Evolutionary conservation across 2,888 invertebrate species (phyloP).

Genomic region (Drosophila nr. perissopoda): DNA sequence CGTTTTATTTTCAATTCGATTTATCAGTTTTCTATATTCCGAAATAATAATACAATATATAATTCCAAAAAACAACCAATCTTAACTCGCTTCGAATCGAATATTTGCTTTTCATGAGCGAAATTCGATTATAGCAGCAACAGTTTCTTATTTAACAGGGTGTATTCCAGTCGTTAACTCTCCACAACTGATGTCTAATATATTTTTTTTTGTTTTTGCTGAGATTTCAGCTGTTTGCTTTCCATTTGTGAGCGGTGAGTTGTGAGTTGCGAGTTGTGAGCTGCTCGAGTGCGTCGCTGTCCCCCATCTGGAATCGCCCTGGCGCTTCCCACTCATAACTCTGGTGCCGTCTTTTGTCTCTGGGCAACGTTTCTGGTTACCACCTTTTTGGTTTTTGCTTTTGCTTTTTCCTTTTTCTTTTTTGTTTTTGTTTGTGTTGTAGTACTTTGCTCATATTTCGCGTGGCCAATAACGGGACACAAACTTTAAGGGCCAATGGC

Average conservation of each 20-base stretch:
- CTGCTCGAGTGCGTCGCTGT: conserved; percentile 41
- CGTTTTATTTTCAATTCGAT: not conserved
- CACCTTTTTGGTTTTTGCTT: conserved; percentile 21
- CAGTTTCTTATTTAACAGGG: not conserved
- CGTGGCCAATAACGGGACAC: conserved; percentile 66
- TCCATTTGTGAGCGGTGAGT: conserved; percentile 52
- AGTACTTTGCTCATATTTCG: conserved; percentile 67
- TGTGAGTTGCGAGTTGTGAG: conserved; percentile 31
- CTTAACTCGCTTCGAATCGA: not conserved
- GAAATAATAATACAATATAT: not conserved
- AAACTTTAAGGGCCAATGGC: conserved; percentile 73
- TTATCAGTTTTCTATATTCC: not conserved
- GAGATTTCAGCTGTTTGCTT: conserved; percentile 65
- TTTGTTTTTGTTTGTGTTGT: conserved; percentile 4
- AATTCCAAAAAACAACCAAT: not conserved
- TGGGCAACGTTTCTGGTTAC: conserved; percentile 60
- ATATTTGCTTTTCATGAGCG: not conserved
- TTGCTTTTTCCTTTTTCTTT: not conserved
- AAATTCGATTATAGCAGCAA: not conserved
- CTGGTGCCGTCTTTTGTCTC: conserved; percentile 34
- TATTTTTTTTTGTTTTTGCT: conserved; percentile 7
- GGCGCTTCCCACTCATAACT: conserved; percentile 62
- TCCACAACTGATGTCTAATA: not conserved
- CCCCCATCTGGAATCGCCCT: conserved; percentile 18
- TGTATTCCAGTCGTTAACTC: not conserved